phyloP scores from a whole-genome alignment of 2,113 vertebrate genomes.

The Pristiophorus japonicus region DNA sequence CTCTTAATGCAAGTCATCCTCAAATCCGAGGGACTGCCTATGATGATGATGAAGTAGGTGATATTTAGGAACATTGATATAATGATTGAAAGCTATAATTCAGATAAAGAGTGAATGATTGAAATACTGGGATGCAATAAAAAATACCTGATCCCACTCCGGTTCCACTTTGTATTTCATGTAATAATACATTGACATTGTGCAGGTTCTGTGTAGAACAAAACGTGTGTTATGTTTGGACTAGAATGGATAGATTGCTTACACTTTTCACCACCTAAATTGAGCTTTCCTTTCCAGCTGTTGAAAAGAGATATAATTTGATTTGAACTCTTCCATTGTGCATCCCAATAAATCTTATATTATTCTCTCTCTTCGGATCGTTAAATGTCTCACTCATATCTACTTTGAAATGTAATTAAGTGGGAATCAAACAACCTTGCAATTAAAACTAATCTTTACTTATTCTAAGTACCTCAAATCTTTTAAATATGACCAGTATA shows the following conservation, averaged over 20 bases:
- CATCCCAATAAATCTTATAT: background rate
- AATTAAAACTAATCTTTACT: background rate
- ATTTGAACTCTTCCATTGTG: background rate
- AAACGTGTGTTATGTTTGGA: background rate
- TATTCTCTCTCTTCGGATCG: background rate
- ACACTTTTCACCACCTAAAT: background rate
- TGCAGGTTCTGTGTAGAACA: background rate
- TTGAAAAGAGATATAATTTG: background rate
- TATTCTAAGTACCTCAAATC: background rate
- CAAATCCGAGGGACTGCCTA: no score
- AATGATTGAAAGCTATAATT: background rate
- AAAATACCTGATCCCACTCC: background rate
- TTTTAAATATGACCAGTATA: background rate
- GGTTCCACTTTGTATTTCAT: background rate
- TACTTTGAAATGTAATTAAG: background rate
- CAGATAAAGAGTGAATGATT: background rate
- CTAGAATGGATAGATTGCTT: background rate
- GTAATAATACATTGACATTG: background rate
- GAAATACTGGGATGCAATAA: background rate
- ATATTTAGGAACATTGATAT: background rate
- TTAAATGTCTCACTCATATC: no score
- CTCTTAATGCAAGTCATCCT: no score
- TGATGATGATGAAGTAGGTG: no score
- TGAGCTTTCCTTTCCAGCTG: background rate
- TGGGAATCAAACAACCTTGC: background rate